Conservation (phyloP, 2,113 vertebrate species). For the Podarcis muralis region DNA sequence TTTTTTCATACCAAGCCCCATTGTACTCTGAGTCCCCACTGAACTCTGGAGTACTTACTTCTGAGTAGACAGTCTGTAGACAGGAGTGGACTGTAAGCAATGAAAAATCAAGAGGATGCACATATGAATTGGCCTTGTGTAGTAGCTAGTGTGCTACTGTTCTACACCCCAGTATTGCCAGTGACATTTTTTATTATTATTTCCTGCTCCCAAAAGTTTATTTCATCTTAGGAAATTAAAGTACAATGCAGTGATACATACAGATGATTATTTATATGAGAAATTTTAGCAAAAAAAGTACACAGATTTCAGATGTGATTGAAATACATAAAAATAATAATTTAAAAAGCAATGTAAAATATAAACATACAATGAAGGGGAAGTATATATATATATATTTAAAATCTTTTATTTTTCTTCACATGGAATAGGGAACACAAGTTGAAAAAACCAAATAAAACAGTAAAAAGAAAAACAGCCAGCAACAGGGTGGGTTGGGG, state of each 20-base stretch:
- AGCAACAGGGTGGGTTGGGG: too few relatives aligned
- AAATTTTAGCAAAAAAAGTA: slow-evolving; percentile 59
- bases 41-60: neutral
- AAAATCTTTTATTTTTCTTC: slow-evolving; percentile 55
- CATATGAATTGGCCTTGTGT: neutral
- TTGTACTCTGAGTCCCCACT: neutral
- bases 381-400: slow-evolving; percentile 41
- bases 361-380: slow-evolving; percentile 64
- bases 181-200: slow-evolving; percentile 51
- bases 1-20: neutral
- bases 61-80: too few relatives aligned
- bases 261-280: slow-evolving; percentile 67
- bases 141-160: neutral
- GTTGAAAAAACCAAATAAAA: slow-evolving; percentile 43
- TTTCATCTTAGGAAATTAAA: slow-evolving; percentile 65
- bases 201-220: slow-evolving; percentile 54
- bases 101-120: neutral
- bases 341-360: slow-evolving; percentile 62
- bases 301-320: slow-evolving; percentile 63
- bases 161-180: slow-evolving; percentile 57
- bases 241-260: slow-evolving; percentile 71
- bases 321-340: slow-evolving; percentile 69
- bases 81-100: neutral
- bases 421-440: slow-evolving; percentile 56
- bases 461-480: slow-evolving; percentile 36